Evolutionary conservation across 2,797 vertebrate genomes (phyloP).

Genomic region (Hephaestus fuliginosus): DNA sequence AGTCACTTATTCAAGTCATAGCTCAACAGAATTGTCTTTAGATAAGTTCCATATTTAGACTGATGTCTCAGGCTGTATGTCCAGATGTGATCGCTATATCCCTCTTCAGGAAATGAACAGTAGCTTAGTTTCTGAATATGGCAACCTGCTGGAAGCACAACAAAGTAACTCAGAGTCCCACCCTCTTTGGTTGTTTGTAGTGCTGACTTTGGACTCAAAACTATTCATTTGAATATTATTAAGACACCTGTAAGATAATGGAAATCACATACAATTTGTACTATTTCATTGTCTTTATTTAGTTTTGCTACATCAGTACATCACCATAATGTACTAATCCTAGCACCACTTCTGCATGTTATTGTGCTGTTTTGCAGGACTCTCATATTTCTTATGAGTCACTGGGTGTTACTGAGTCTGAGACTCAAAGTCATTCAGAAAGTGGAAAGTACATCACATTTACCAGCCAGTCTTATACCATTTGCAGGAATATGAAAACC

Average conservation of each 20-base stretch:
- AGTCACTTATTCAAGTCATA: slow-evolving; percentile 40
- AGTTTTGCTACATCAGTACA: neutral
- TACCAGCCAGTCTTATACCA: slow-evolving; percentile 6
- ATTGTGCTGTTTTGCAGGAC: slow-evolving; percentile 3
- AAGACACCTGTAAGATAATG: neutral
- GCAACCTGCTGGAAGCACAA: slow-evolving; percentile 47
- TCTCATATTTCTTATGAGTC: slow-evolving; percentile 48
- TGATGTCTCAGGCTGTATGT: slow-evolving; percentile 37
- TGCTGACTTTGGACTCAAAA: neutral
- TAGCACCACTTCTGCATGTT: neutral
- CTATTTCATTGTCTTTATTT: neutral
- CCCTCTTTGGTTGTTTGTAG: slow-evolving; percentile 9
- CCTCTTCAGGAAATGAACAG: slow-evolving; percentile 72
- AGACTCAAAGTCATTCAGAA: slow-evolving; percentile 29
- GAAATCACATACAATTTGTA: slow-evolving; percentile 6
- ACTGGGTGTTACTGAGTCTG: slow-evolving; percentile 44
- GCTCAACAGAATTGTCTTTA: slow-evolving; percentile 51
- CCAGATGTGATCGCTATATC: slow-evolving; percentile 62
- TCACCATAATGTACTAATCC: neutral
- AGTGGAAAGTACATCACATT: slow-evolving; percentile 59
- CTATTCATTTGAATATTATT: neutral
- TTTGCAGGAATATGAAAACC: slow-evolving; percentile 42
- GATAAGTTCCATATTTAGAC: slow-evolving; percentile 59
- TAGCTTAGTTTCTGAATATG: slow-evolving; percentile 38
- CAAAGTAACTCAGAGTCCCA: slow-evolving; percentile 16